Evolutionary conservation across 2,797 vertebrate species (phyloP).

Genomic region (Pitangus sulphuratus): DNA sequence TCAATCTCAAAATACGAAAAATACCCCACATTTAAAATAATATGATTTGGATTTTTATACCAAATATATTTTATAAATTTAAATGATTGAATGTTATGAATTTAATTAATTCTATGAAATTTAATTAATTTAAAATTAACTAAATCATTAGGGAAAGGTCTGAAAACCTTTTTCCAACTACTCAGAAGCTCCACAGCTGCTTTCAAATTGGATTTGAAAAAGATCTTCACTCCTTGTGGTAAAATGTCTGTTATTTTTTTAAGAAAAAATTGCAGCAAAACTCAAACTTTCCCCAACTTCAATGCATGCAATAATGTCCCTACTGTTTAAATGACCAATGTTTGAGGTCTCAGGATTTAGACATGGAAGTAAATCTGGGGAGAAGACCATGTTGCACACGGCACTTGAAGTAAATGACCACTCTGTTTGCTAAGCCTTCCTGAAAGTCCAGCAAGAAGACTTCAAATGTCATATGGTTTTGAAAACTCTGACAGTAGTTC

Average conservation of each 20-base stretch:
- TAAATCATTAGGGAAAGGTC: background rate
- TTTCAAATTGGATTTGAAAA: background rate
- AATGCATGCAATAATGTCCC: background rate
- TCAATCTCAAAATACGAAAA: background rate
- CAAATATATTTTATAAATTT: background rate
- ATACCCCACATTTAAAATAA: background rate
- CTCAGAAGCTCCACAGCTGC: background rate
- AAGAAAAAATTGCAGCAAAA: background rate
- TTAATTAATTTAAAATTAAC: background rate
- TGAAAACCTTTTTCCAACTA: background rate
- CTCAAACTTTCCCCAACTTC: background rate
- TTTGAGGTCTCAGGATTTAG: background rate
- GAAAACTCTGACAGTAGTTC: background rate
- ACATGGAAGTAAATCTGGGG: background rate
- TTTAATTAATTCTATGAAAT: background rate
- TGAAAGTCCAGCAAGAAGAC: background rate
- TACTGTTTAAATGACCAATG: background rate
- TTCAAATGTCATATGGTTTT: background rate
- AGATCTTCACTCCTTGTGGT: background rate
- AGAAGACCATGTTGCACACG: background rate
- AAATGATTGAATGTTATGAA: fast-evolving
- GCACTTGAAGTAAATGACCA: background rate
- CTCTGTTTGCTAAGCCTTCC: background rate
- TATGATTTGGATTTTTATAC: background rate
- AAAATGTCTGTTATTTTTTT: background rate